Conservation (phyloP, 2,113 vertebrate species). For the Narcine bancroftii region DNA sequence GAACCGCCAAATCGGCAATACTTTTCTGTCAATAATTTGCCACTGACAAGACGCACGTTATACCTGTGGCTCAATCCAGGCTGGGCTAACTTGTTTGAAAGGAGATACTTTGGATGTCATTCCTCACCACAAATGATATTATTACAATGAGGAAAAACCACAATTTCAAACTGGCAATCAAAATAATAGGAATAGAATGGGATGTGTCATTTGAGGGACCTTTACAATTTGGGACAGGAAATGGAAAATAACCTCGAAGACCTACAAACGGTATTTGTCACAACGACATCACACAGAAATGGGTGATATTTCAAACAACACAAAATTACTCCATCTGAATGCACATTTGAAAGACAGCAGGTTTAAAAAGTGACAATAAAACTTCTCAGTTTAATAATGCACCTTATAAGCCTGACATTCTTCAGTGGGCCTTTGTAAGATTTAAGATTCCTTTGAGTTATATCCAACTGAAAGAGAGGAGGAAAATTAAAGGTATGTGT, state of each 20-base stretch:
- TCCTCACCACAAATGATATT: conserved; percentile 9
- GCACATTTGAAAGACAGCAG: conserved; percentile 16
- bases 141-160: background rate
- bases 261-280: background rate
- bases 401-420: background rate
- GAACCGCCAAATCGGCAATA: background rate
- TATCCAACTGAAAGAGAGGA: background rate
- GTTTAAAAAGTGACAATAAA: conserved; percentile 11
- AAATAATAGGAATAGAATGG: background rate
- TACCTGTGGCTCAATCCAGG: background rate
- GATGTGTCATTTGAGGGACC: too few species aligned
- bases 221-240: background rate
- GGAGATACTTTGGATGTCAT: background rate
- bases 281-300: conserved; percentile 4
- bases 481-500: background rate
- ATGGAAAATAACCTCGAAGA: background rate
- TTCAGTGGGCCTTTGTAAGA: conserved; percentile 8
- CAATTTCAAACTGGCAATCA: background rate
- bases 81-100: background rate
- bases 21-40: conserved; percentile 22
- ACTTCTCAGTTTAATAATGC: background rate
- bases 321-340: conserved; percentile 26
- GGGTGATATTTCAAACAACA: conserved; percentile 16
- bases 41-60: conserved; percentile 7
- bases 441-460: background rate